Base-by-base conservation (phyloP, 2,888 invertebrate genomes). In the Oithona nana region DNA sequence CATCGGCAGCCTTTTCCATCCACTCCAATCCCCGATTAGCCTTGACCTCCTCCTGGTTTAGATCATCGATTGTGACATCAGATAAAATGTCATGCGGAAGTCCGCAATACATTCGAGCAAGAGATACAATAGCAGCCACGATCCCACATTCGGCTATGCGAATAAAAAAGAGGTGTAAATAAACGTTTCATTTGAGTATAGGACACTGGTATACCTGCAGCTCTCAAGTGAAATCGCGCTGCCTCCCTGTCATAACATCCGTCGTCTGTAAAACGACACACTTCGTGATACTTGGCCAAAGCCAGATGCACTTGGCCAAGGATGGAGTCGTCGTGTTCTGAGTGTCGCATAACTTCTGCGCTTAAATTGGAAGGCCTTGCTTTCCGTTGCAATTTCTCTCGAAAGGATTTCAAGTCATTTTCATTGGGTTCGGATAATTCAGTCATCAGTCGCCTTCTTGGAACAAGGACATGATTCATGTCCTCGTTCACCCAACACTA, bases 241-340 rank as follows among this genome's bases (percentile, higher is more conserved):
- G 77, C 74, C 58, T 74, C 72, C 68, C 72, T 71, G 68, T 78
- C 78, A 63, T 75, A 74, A n/a, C 70, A 68, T 20, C 69, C 68
- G 28, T 65, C 66, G 28, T 68, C 68, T 28, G 65, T 65, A 31
- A 57, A 57, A 11, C 57, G 30, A 26, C 57, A 57, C 20, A 28
- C 66, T 68, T 79, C 78, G 66, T 79, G 76, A 69, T 78, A 79
- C 66, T 76, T 75, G 20, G 76, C 75, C 68, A 79, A 68, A 66
- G 78, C 78, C 66, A 78, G 73, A 67, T 79, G 79, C 59, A 75
- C 76, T 71, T 75, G 74, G 59, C 77, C 77, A 28, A 77, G 71
- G 60, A 75, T 70, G 24, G 75, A 75, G 65, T 73, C 73, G 65
- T 73, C 73, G 31, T 54, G 54, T 3, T 16, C 54, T 16, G 16